Percentiles rank a stretch among this genome's conserved stretches.
Evolutionary conservation across 2,888 invertebrate species (phyloP).

Genomic region (Sipunculus nudus): DNA sequence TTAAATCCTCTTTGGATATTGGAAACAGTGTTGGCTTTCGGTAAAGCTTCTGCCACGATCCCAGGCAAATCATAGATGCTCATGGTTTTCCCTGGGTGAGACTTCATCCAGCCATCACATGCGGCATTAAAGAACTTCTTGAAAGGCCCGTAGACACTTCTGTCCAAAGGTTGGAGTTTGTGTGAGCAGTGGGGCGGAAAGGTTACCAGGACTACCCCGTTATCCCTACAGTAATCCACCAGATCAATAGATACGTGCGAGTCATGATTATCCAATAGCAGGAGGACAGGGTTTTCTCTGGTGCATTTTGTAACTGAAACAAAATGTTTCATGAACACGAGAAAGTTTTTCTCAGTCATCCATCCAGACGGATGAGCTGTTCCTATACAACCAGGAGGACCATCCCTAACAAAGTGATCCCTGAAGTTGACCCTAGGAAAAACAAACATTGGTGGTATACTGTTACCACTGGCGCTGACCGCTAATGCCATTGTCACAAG

Average conservation of each 20-base stretch:
- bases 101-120: constrained; percentile 49
- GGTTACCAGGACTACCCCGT: constrained; percentile 62
- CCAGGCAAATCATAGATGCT: constrained; percentile 65
- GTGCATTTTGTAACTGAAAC: constrained; percentile 45
- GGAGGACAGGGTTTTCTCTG: constrained; percentile 44
- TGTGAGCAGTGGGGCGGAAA: constrained; percentile 65
- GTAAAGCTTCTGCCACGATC: constrained; percentile 9
- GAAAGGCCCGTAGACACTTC: constrained; percentile 62
- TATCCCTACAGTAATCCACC: constrained; percentile 54
- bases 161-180: constrained; percentile 66
- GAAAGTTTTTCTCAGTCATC: constrained; percentile 51
- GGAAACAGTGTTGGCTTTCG: constrained; percentile 1
- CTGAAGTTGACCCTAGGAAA: constrained; percentile 8
- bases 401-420: too few species aligned
- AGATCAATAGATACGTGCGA: constrained; percentile 45
- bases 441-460: constrained; percentile 15
- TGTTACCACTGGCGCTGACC: constrained; percentile 8
- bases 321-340: constrained; percentile 51
- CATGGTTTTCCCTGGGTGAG: constrained; percentile 62
- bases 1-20: constrained; percentile 19
- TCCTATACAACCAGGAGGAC: too few species aligned
- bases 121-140: constrained; percentile 55
- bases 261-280: constrained; percentile 54
- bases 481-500: constrained; percentile 7
- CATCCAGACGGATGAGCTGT: too few species aligned